Percentiles rank a stretch among this genome's conserved stretches.
Evolutionary conservation across 2,797 vertebrate species (phyloP).

Genomic region (Meda fulgida): DNA sequence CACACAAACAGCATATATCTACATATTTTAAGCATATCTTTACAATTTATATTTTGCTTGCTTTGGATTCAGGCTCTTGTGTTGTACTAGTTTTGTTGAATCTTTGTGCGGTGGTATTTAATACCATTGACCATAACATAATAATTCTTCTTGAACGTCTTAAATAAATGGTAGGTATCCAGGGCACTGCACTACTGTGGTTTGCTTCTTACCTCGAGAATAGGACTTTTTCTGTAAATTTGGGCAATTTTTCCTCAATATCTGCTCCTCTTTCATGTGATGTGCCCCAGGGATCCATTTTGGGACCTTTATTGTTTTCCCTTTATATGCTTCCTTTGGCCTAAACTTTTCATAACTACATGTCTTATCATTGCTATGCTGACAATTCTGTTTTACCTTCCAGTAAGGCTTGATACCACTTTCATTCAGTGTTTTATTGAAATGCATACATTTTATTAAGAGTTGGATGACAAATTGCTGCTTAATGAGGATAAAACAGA

Average conservation of each 20-base stretch:
- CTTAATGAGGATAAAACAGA: neutral
- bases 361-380: neutral
- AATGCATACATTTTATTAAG: neutral
- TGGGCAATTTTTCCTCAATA: neutral
- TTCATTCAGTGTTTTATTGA: neutral
- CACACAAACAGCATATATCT: neutral
- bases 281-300: neutral
- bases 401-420: neutral
- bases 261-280: neutral
- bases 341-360: neutral
- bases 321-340: neutral
- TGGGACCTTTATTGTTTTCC: neutral
- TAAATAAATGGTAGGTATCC: neutral
- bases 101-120: neutral
- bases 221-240: neutral
- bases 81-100: neutral
- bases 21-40: neutral
- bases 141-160: neutral
- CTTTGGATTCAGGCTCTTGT: neutral
- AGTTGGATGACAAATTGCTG: too few species aligned
- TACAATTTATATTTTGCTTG: neutral
- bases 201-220: neutral
- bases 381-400: neutral
- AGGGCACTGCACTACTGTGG: neutral
- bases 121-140: neutral